phyloP scores from a whole-genome alignment of 2,888 invertebrate species.

The Aphrophora alni region DNA sequence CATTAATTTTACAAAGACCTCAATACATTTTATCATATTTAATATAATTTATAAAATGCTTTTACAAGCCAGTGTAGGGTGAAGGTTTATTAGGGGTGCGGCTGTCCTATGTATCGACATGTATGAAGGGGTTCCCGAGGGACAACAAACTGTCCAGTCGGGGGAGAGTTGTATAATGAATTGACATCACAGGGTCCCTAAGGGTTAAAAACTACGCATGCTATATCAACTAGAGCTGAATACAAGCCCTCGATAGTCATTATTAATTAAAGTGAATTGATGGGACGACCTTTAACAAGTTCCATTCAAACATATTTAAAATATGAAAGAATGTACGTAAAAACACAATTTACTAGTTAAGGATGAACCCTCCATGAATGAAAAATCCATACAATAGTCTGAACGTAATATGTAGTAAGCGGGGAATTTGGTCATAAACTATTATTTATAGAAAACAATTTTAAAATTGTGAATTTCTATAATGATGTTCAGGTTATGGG shows the following conservation, averaged over 20 bases:
- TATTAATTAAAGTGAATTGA: constrained; percentile 1
- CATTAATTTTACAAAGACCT: too few relatives aligned
- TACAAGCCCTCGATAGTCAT: neutral
- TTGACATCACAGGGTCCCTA: neutral
- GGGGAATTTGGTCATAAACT: too few relatives aligned
- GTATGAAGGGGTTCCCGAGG: neutral
- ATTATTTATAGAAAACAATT: too few relatives aligned
- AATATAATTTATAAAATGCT: neutral
- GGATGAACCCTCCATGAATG: too few relatives aligned
- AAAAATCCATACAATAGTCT: too few relatives aligned
- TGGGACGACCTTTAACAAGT: neutral
- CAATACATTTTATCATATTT: too few relatives aligned
- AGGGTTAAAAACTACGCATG: constrained; percentile 5
- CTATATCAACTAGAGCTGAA: neutral
- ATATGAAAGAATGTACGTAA: too few relatives aligned
- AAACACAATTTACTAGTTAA: too few relatives aligned
- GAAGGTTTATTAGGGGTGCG: constrained; percentile 5
- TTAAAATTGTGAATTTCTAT: too few relatives aligned
- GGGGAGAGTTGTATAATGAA: neutral
- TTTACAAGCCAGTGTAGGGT: neutral
- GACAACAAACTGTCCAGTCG: constrained; percentile 9
- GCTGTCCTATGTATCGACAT: constrained; percentile 6
- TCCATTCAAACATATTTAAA: too few relatives aligned
- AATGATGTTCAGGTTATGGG: too few relatives aligned
- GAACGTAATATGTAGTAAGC: too few relatives aligned